A percentile compares a stretch with the other conserved stretches of the same genome.
phyloP scores from a whole-genome alignment of 2,797 vertebrate genomes.

The Lates japonicus region DNA sequence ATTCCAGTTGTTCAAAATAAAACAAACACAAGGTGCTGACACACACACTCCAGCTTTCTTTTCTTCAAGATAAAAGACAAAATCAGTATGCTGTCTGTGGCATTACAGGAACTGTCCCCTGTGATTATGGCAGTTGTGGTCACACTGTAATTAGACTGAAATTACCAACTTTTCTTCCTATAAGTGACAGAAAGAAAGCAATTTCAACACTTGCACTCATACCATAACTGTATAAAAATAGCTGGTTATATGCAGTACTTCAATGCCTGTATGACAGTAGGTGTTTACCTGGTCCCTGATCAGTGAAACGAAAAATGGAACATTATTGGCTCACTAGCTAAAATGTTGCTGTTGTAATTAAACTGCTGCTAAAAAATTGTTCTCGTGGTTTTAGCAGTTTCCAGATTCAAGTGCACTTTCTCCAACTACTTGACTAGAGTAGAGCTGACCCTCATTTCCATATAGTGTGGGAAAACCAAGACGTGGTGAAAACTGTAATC shows the following conservation, averaged over 20 bases:
- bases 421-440: no score
- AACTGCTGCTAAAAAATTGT: no score
- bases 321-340: no score
- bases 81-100: not conserved
- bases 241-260: not conserved
- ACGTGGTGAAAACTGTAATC: not conserved
- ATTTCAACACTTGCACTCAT: not conserved
- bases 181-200: not conserved
- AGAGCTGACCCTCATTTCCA: no score
- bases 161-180: not conserved
- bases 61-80: not conserved
- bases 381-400: no score
- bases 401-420: no score
- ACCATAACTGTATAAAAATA: not conserved
- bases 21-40: not conserved
- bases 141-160: constrained; percentile 15
- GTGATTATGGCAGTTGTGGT: constrained; percentile 1
- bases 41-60: not conserved
- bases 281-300: no score
- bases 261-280: no score
- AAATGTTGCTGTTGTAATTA: no score
- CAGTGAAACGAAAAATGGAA: not conserved
- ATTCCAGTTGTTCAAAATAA: not conserved
- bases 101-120: not conserved
- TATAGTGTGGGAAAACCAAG: no score